phyloP scores from a whole-genome alignment of 2,888 invertebrate genomes.

The Thymelicus acteon region DNA sequence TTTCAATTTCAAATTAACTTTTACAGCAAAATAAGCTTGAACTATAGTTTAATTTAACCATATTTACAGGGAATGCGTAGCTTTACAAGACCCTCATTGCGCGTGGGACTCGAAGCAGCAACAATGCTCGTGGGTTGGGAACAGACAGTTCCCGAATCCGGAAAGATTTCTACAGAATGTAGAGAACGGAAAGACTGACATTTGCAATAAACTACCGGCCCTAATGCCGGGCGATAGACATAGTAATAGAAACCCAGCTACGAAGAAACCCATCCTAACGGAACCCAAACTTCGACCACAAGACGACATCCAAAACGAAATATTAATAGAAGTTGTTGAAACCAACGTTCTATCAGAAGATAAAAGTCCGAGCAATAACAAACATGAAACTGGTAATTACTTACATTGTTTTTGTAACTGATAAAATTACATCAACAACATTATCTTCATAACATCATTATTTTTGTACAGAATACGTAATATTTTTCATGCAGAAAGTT shows the following conservation, averaged over 20 bases:
- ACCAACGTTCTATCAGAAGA: constrained; percentile 86
- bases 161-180: constrained; percentile 90
- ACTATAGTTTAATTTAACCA: background rate
- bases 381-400: constrained; percentile 77
- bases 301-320: constrained; percentile 87
- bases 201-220: constrained; percentile 80
- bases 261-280: constrained; percentile 71
- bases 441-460: no score
- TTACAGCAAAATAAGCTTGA: background rate
- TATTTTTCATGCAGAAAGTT: no score
- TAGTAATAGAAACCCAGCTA: constrained; percentile 73
- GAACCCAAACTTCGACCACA: constrained; percentile 82
- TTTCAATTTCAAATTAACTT: background rate
- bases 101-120: constrained; percentile 94
- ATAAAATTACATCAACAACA: no score
- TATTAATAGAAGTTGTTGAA: constrained; percentile 87
- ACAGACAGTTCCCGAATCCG: constrained; percentile 85
- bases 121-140: constrained; percentile 84
- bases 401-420: constrained; percentile 9
- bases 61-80: constrained; percentile 92
- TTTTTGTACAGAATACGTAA: no score
- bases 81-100: constrained; percentile 98
- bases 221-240: constrained; percentile 71
- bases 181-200: constrained; percentile 87
- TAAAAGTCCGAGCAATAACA: constrained; percentile 76